Percentiles rank a stretch among this genome's conserved stretches.
Evolutionary conservation across 2,888 invertebrate species (phyloP).

Genomic region (Pollenia griseotomentosa): DNA sequence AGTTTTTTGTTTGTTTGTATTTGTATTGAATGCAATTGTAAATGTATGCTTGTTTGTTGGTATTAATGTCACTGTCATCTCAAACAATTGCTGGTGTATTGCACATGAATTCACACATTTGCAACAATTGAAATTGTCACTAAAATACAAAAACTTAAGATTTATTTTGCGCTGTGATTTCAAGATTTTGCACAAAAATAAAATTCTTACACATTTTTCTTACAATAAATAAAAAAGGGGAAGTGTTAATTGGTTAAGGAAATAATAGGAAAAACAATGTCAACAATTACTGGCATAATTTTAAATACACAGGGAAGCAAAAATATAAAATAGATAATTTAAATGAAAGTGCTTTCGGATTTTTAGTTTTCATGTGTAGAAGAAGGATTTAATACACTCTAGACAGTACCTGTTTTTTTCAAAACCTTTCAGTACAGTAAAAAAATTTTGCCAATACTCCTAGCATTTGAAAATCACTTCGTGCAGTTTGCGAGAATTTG

Average conservation of each 20-base stretch:
- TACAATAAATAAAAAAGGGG: background rate
- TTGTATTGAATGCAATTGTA: background rate
- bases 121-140: slow-evolving; percentile 67
- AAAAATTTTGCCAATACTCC: no score
- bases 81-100: slow-evolving; percentile 40
- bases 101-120: slow-evolving; percentile 63
- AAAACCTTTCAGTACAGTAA: no score
- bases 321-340: no score
- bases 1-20: slow-evolving; percentile 6
- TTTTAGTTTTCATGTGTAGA: no score
- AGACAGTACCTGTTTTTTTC: no score
- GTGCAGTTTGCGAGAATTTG: no score
- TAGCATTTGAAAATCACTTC: no score
- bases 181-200: slow-evolving; percentile 22
- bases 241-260: slow-evolving; percentile 27
- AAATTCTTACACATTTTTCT: background rate
- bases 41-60: slow-evolving; percentile 6
- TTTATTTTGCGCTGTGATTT: slow-evolving; percentile 26
- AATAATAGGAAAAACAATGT: background rate
- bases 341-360: no score
- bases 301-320: background rate
- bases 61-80: slow-evolving; percentile 51
- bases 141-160: slow-evolving; percentile 40
- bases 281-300: background rate
- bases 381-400: no score